Evolutionary conservation across 1,140 invertebrate species (phyloP).

Genomic region (Diploscapter pachys): DNA sequence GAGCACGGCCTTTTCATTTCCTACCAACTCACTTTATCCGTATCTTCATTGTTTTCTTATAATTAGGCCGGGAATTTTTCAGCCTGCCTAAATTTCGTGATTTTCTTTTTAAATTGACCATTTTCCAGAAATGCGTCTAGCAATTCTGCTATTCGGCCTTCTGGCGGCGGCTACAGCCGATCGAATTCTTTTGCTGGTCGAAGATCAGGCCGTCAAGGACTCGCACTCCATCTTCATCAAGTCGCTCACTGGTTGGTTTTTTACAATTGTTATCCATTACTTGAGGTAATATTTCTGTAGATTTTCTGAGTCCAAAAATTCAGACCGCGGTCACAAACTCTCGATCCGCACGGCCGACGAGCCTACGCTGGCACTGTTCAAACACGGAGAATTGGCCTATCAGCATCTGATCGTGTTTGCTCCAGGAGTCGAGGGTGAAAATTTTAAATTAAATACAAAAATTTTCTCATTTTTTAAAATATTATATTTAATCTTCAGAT

Average conservation of each 20-base stretch:
- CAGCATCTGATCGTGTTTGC: conserved; percentile 94
- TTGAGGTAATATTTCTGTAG: neutral
- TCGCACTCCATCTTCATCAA: conserved; percentile 97
- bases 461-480: neutral
- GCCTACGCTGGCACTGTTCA: conserved; percentile 78
- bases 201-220: conserved; percentile 87
- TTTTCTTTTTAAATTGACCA: neutral
- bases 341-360: conserved; percentile 93
- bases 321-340: conserved; percentile 83
- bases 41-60: neutral
- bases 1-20: neutral
- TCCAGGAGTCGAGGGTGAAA: conserved; percentile 79
- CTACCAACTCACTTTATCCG: neutral
- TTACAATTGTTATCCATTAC: neutral
- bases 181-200: conserved; percentile 75
- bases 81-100: neutral
- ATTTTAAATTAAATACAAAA: too few relatives aligned
- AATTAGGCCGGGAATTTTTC: neutral
- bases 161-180: conserved; percentile 18
- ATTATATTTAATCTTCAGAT: conserved; percentile 42
- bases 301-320: conserved; percentile 22
- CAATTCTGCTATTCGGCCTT: neutral
- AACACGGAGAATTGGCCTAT: conserved; percentile 94
- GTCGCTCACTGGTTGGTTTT: conserved; percentile 76
- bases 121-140: conserved; percentile 9